Percentiles rank a stretch among this genome's conserved stretches.
Evolutionary conservation across 1,140 invertebrate genomes (phyloP).

Genomic region (Galendromus occidentalis): DNA sequence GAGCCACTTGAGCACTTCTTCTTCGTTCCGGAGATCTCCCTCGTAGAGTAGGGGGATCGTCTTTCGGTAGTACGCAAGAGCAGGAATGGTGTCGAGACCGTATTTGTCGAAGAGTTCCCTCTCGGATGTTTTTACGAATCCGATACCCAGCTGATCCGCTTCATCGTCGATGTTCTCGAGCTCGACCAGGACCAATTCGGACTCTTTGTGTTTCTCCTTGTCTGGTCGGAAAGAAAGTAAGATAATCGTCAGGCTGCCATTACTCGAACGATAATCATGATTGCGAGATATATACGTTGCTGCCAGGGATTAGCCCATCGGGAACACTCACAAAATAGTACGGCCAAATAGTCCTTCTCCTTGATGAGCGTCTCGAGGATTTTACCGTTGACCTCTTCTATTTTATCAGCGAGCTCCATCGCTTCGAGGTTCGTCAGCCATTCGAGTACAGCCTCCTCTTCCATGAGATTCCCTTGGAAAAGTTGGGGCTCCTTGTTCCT

Average conservation of each 20-base stretch:
- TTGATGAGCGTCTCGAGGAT: constrained; percentile 75
- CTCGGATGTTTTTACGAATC: constrained; percentile 83
- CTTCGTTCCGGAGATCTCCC: constrained; percentile 28
- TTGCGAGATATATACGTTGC: too few species aligned
- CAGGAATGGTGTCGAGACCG: constrained; percentile 53
- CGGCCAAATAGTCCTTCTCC: constrained; percentile 73
- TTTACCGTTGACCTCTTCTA: constrained; percentile 81
- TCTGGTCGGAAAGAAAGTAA: constrained; percentile 35
- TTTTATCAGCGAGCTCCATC: constrained; percentile 81
- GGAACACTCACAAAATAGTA: constrained; percentile 82
- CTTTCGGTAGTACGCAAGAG: constrained; percentile 76
- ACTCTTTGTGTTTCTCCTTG: constrained; percentile 77
- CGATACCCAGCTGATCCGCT: constrained; percentile 80
- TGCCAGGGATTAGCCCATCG: not conserved
- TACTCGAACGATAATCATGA: too few species aligned
- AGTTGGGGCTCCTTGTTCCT: constrained; percentile 58
- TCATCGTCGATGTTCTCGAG: constrained; percentile 87
- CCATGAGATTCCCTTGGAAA: constrained; percentile 67
- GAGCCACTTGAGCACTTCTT: constrained; percentile 23
- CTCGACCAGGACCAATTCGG: constrained; percentile 61
- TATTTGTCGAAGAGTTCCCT: constrained; percentile 75
- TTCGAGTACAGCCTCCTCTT: constrained; percentile 68
- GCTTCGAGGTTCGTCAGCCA: constrained; percentile 79
- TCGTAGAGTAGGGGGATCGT: constrained; percentile 85
- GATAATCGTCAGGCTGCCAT: too few species aligned